These are phyloP conservation scores for Aphelenchoides bicaudatus DNA, from an alignment of 2,888 invertebrate species.

Conservation along the genomic window DNA sequence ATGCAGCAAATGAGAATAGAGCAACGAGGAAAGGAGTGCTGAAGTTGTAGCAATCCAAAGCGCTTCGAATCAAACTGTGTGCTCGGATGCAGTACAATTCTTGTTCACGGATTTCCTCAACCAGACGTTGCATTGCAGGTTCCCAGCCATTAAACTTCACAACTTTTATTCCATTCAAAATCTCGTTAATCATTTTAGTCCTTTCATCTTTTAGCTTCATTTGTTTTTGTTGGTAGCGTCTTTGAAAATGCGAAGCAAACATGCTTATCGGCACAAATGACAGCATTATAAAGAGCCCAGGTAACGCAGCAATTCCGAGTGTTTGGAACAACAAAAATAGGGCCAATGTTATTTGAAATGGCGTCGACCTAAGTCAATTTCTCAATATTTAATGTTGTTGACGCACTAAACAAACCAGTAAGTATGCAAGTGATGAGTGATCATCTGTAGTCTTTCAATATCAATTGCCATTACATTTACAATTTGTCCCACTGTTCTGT, in stretches of 20 bases:
- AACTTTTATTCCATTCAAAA: constrained; percentile 81
- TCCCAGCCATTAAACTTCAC: constrained; percentile 66
- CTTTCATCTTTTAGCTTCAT: constrained; percentile 90
- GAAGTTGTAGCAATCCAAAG: constrained; percentile 64
- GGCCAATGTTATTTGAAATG: constrained; percentile 47
- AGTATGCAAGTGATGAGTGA: constrained; percentile 58
- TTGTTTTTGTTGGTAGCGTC: constrained; percentile 68
- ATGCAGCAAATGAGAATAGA: constrained; percentile 55
- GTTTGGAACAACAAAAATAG: constrained; percentile 63
- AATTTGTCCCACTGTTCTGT: constrained; percentile 65
- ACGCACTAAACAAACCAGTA: constrained; percentile 50
- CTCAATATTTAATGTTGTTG: constrained; percentile 22
- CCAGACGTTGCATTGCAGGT: constrained; percentile 56
- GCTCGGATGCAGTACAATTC: constrained; percentile 61
- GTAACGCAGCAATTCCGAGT: constrained; percentile 77
- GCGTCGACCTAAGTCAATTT: background rate
- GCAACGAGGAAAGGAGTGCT: constrained; percentile 59
- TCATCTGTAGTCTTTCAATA: constrained; percentile 62
- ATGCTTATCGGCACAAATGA: constrained; percentile 71
- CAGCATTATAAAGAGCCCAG: constrained; percentile 87
- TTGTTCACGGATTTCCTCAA: constrained; percentile 46
- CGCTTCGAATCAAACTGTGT: constrained; percentile 52
- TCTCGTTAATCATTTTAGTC: constrained; percentile 88
- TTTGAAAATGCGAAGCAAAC: constrained; percentile 36
- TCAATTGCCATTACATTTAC: constrained; percentile 66